A percentile compares a stretch with the other conserved stretches of the same genome.
Evolutionary conservation across 2,888 invertebrate species (phyloP).

Genomic region (Caenorhabditis uteleia): DNA sequence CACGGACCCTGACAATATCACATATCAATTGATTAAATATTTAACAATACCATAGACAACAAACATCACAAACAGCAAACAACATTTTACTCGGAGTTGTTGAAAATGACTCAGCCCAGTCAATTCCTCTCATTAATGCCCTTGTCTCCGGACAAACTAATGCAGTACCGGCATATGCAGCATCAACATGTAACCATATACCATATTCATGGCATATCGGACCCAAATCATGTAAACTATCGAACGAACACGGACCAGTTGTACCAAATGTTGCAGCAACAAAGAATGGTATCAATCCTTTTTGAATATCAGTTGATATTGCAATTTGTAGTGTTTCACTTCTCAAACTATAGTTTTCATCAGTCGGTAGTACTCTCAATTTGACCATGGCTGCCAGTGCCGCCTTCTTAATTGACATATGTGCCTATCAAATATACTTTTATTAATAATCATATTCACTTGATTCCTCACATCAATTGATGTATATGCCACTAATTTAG

Average conservation of each 20-base stretch:
- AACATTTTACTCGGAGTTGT: conserved; percentile 29
- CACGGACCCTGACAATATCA: conserved; percentile 20
- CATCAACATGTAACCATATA: conserved; percentile 34
- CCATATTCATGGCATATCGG: conserved; percentile 30
- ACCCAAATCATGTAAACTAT: conserved; percentile 28
- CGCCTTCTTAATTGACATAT: conserved; percentile 24
- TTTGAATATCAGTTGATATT: conserved; percentile 15
- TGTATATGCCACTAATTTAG: conserved; percentile 28
- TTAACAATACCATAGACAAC: conserved; percentile 24
- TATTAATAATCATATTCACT: no score
- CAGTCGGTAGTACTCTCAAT: conserved; percentile 21
- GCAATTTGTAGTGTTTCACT: conserved; percentile 22
- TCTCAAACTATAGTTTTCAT: conserved; percentile 28
- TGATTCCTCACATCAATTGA: no score
- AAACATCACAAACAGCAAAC: conserved; percentile 28
- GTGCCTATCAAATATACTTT: conserved; percentile 19
- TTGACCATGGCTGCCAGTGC: conserved; percentile 31
- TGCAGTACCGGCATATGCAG: conserved; percentile 33
- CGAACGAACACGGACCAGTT: conserved; percentile 30
- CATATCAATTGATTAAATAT: not conserved
- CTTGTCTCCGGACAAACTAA: conserved; percentile 33
- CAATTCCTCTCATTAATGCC: conserved; percentile 29
- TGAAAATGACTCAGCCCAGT: conserved; percentile 29
- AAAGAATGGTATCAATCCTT: conserved; percentile 32
- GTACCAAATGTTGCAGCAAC: conserved; percentile 34